Percentiles rank a stretch among this genome's conserved stretches.
phyloP scores from a whole-genome alignment of 2,113 vertebrate genomes.

The Philantomba maxwellii region DNA sequence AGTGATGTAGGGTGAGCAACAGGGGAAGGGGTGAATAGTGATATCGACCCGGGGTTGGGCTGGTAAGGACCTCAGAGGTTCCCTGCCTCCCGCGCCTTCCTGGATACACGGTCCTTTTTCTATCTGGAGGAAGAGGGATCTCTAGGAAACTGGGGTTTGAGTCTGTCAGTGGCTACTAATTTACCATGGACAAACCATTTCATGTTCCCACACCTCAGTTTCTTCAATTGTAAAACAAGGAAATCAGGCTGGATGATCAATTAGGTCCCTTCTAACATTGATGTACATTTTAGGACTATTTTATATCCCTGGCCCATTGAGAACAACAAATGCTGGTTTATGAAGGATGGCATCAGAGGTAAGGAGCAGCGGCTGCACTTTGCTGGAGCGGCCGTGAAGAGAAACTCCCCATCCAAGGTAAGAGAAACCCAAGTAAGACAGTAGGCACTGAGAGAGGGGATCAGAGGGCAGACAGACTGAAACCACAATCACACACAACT shows the following conservation, averaged over 20 bases:
- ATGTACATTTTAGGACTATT: not conserved
- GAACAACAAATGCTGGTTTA: not conserved
- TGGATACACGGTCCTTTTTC: not conserved
- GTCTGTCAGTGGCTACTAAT: not conserved
- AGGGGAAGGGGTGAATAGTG: not conserved
- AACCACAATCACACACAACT: too few relatives aligned
- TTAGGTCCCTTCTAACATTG: not conserved
- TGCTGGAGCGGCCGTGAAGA: not conserved
- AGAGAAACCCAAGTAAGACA: not conserved
- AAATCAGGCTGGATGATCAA: not conserved
- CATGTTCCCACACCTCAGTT: not conserved
- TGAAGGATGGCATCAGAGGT: not conserved
- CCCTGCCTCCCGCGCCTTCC: not conserved
- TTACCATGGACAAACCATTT: not conserved
- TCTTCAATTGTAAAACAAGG: slow-evolving; percentile 9
- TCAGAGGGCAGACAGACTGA: not conserved
- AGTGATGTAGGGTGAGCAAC: not conserved
- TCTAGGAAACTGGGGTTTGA: not conserved
- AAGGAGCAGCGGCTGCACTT: not conserved
- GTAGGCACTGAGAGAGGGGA: not conserved
- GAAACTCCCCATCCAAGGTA: not conserved
- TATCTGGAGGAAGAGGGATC: not conserved
- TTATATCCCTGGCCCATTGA: not conserved
- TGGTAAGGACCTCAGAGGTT: not conserved
- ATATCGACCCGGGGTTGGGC: not conserved